A percentile compares a stretch with the other conserved stretches of the same genome.
These are phyloP conservation scores for Pseudorhombus dupliciocellatus DNA, from an alignment of 2,113 vertebrate species.

Conservation along the genomic window DNA sequence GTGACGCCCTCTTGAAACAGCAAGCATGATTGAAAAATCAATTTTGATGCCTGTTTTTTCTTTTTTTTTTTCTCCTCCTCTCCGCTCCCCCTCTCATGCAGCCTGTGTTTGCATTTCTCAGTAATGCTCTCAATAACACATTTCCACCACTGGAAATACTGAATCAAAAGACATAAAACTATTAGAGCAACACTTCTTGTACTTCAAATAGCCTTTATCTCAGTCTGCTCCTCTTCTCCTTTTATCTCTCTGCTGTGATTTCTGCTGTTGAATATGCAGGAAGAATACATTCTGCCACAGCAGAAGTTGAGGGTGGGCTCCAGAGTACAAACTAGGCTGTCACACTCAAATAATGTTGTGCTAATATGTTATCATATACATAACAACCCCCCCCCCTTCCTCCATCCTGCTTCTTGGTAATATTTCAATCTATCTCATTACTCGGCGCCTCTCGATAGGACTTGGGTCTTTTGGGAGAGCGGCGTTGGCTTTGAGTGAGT, in stretches of 20 bases:
- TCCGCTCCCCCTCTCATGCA: slow-evolving; percentile 24
- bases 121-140: slow-evolving; percentile 51
- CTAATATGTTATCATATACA: slow-evolving; percentile 62
- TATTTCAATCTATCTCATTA: slow-evolving; percentile 69
- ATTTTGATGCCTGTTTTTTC: slow-evolving; percentile 78
- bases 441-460: slow-evolving; percentile 48
- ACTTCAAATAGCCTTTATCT: slow-evolving; percentile 58
- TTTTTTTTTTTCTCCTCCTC: slow-evolving; percentile 12
- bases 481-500: slow-evolving; percentile 66
- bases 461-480: slow-evolving; percentile 61
- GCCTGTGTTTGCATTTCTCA: slow-evolving; percentile 62
- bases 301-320: slow-evolving; percentile 49
- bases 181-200: slow-evolving; percentile 48
- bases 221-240: slow-evolving; percentile 10
- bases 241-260: slow-evolving; percentile 24
- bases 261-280: slow-evolving; percentile 26
- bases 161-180: slow-evolving; percentile 65
- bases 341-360: slow-evolving; percentile 56
- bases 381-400: slow-evolving; percentile 22
- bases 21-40: slow-evolving; percentile 83
- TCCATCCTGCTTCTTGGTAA: slow-evolving; percentile 8
- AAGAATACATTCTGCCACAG: slow-evolving; percentile 28
- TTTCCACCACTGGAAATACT: slow-evolving; percentile 50
- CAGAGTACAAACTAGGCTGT: slow-evolving; percentile 55
- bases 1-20: slow-evolving; percentile 82